Base-by-base conservation (phyloP, 2,113 vertebrate species). In the Halichoeres trimaculatus region DNA sequence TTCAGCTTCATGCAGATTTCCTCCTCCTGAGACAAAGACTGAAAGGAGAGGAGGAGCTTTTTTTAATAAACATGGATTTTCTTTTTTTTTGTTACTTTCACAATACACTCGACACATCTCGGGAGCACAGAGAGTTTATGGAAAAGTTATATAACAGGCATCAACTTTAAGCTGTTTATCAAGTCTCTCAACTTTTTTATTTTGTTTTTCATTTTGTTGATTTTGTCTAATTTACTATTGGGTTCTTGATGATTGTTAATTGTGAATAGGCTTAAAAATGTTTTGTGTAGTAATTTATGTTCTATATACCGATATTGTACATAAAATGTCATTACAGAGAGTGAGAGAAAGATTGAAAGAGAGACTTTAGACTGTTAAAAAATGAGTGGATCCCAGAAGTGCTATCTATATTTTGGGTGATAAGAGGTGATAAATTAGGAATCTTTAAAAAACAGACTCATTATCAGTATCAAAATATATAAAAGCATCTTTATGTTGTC, bases 251-350 rank as follows among this genome's bases (percentile, higher is more conserved):
- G 71, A 89, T 87, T 88, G 91, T 92, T 87, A 87, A 90, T 93
- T 93, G 92, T 94, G 92, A 93, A 93, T 92, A 94, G 91, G 85
- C 89, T 80, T 45, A 45, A 62, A 88, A 76, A 60, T 45, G 63
- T 70, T 85, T 87, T 91, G 92, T 94, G 93, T 93, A 92, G 92
- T 95, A 92, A 94, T 93, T 95, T 95, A 94, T 95, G 94, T 95
- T 93, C 91, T 92, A 92, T 93, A 93, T 92, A 93, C 89, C 84
- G 70, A 93, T 94, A 93, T 93, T 95, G 94, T 95, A 94, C 91
- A 95, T 94, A 95, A 87, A 92, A 91, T 90, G 90, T 93, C 89
- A 88, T 91, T 90, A 92, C 85, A 85, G 78, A 83, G 71, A 88
- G 66, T 79, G 54, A 85, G 86, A 86, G 85, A 76, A 63, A 70